Base-by-base conservation (phyloP, 2,888 invertebrate species). In the Drosophila heteroneura region DNA sequence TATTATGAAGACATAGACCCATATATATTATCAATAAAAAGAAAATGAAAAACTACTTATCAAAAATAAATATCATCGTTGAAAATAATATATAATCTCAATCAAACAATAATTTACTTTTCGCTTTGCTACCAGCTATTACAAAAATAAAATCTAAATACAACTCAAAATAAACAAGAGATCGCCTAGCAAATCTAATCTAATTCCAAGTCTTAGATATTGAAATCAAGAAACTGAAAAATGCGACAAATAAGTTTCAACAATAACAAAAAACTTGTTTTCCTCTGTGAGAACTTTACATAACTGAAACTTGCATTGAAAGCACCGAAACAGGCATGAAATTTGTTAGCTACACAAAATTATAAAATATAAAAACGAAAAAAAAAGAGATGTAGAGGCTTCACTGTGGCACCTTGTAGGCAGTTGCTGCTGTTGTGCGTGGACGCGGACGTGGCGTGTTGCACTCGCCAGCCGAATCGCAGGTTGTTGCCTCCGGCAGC, bases 381-480 rank as follows among this genome's bases (percentile, higher is more conserved):
- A 57, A 30, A 28, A 57, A 51, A 22, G 60, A 22, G 5, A 30
- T 19, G 0, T 19, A 5, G 35, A 41, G 61, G 61, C 47, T 51
- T 58, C 56, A 62, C 53, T 62, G 61, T 59, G 78, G 89, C 94
- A 97, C 97, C 97, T 97, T 97, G 92, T 97, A 97, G 92, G 97
- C 96, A 81, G 96, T 95, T 52, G 95, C 95, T 53, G 92, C 91
- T 61, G 95, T 94, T 19, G 97, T 97, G 92, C 97, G 95, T 9
- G 97, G 97, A 88, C 95, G 94, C 19, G 96, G 96, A 71, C 92
- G 92, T 22, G 92, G 92, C 19, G 89, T 89, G 32, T 72, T 76
- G 51, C 82, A 49, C 54, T 83, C 90, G 60, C 88, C 76, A 19
- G 74, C 72, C 3, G 80, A 81, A 54, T 79, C 90, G 95, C 96